Evolutionary conservation across 1,140 invertebrate species (phyloP).

Genomic region (Hylaeus volcanicus): DNA sequence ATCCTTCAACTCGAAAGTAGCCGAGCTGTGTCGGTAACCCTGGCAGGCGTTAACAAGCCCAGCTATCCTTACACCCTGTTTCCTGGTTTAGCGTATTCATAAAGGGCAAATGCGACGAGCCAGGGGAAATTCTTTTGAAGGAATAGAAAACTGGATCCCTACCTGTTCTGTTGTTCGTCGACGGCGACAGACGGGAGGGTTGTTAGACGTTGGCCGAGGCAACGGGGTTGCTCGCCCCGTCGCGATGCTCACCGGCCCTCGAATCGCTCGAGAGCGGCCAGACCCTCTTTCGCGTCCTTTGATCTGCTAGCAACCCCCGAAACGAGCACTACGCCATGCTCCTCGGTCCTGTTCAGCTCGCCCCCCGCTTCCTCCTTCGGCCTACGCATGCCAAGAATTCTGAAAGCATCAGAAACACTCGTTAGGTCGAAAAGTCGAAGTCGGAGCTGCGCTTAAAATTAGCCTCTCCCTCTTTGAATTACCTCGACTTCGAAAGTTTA

Average conservation of each 20-base stretch:
- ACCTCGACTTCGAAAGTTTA: too few relatives aligned
- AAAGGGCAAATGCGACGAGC: not conserved
- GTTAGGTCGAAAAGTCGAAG: not conserved
- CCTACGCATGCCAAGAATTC: slow-evolving; percentile 73
- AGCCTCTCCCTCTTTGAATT: too few relatives aligned
- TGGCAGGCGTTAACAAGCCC: not conserved
- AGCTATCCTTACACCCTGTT: not conserved
- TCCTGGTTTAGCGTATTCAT: not conserved
- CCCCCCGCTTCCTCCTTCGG: slow-evolving; percentile 64
- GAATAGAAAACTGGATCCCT: slow-evolving; percentile 21
- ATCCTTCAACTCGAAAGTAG: not conserved
- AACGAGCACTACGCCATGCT: slow-evolving; percentile 53
- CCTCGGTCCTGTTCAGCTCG: slow-evolving; percentile 57
- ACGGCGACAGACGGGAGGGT: slow-evolving; percentile 75
- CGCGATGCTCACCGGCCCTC: slow-evolving; percentile 77
- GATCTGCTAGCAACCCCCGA: slow-evolving; percentile 56
- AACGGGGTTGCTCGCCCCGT: slow-evolving; percentile 77
- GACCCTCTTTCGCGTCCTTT: slow-evolving; percentile 65
- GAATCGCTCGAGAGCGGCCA: slow-evolving; percentile 69
- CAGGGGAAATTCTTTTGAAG: slow-evolving; percentile 11
- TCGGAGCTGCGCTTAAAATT: too few relatives aligned
- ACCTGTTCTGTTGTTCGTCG: slow-evolving; percentile 80
- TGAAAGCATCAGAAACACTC: slow-evolving; percentile 56
- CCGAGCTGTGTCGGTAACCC: not conserved
- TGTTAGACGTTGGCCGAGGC: slow-evolving; percentile 73